Conservation (phyloP, 2,888 invertebrate species). For the Lasiommata megera region DNA sequence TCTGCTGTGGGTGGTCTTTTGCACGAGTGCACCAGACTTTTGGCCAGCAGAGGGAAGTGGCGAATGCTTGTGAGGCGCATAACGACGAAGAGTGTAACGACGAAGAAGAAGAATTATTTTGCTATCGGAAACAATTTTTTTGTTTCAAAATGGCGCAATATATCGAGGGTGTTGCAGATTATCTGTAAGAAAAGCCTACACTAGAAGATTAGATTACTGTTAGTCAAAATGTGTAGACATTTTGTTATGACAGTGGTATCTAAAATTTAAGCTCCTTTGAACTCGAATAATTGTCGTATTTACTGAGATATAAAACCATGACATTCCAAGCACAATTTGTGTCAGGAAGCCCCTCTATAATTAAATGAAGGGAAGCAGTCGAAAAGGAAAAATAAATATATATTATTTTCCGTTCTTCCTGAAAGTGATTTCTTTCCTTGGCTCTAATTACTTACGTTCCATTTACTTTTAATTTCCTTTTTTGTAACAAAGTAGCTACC, state of each 20-base stretch:
- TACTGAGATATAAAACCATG: neutral
- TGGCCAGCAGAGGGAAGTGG: too few species aligned
- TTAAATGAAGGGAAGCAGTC: slow-evolving; percentile 10
- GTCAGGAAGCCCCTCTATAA: slow-evolving; percentile 1
- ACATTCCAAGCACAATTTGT: slow-evolving; percentile 1
- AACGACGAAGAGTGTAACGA: too few species aligned
- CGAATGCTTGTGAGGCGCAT: too few species aligned
- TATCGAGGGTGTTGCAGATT: too few species aligned
- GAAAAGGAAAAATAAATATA: slow-evolving; percentile 10
- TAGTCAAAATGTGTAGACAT: neutral
- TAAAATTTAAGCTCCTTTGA: neutral
- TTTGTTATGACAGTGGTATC: neutral
- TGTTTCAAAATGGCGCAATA: too few species aligned
- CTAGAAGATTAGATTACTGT: too few species aligned
- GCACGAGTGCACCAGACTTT: too few species aligned
- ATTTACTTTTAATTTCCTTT: slow-evolving; percentile 11
- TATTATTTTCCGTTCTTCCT: slow-evolving; percentile 8
- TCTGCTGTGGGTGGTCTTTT: too few species aligned
- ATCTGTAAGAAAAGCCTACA: too few species aligned
- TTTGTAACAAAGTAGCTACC: neutral
- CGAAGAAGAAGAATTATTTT: too few species aligned
- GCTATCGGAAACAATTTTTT: too few species aligned
- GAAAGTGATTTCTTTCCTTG: slow-evolving; percentile 15
- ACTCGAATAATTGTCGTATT: neutral
- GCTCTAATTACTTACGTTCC: slow-evolving; percentile 13